Conservation (phyloP, 2,797 vertebrate genomes). For the Sarcoramphus papa region DNA sequence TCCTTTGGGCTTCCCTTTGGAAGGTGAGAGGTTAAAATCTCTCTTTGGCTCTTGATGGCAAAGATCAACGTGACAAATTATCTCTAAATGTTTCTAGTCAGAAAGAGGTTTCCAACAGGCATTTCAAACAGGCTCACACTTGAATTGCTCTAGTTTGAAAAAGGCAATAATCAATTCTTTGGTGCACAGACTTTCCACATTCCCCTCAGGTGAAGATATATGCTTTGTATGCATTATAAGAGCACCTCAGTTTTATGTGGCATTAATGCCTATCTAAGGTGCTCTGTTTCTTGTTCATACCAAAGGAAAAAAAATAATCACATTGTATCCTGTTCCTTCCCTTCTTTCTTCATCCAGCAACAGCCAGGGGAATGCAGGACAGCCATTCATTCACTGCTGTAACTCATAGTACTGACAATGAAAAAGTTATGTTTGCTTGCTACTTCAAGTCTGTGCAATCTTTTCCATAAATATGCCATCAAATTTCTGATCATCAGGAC, state of each 20-base stretch:
- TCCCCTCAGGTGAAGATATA: not conserved
- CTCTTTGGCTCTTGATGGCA: not conserved
- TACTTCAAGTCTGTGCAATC: not conserved
- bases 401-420: not conserved
- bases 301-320: not conserved
- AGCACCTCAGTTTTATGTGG: not conserved
- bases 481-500: not conserved
- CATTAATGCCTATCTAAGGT: not conserved
- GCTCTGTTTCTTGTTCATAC: not conserved
- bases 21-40: conserved; percentile 21
- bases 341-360: not conserved
- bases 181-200: not conserved
- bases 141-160: conserved; percentile 39
- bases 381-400: not conserved
- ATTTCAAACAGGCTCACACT: conserved; percentile 38
- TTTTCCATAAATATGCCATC: not conserved
- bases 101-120: conserved; percentile 11
- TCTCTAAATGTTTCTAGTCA: not conserved
- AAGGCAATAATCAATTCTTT: conserved; percentile 18
- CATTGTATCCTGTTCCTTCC: not conserved
- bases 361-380: not conserved
- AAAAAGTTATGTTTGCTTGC: not conserved
- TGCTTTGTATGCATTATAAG: not conserved
- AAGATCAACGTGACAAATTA: conserved; percentile 12
- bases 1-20: not conserved